These are phyloP conservation scores for Saccostrea glomerata DNA, from an alignment of 1,140 invertebrate species.

Conservation along the genomic window DNA sequence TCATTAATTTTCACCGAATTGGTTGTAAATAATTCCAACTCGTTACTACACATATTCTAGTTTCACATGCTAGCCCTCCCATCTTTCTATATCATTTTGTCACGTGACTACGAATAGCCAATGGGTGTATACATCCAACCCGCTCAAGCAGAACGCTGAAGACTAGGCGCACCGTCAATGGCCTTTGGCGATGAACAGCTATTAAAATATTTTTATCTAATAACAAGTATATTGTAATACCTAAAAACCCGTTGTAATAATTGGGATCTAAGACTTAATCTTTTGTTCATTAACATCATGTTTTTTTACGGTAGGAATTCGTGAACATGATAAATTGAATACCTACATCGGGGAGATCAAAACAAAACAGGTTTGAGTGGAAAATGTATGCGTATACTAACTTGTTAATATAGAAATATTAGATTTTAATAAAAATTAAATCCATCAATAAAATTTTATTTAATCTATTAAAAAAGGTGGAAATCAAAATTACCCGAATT, in stretches of 20 bases:
- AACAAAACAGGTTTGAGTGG: constrained; percentile 10
- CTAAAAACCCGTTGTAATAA: constrained; percentile 49
- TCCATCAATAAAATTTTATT: too few relatives aligned
- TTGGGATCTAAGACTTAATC: background rate
- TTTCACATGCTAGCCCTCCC: constrained; percentile 54
- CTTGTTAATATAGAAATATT: background rate
- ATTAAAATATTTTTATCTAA: constrained; percentile 59
- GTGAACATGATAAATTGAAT: constrained; percentile 3
- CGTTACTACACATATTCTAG: constrained; percentile 55
- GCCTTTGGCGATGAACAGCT: constrained; percentile 43
- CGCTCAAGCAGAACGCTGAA: constrained; percentile 26
- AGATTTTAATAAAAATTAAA: background rate
- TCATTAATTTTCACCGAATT: constrained; percentile 82
- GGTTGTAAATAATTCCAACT: constrained; percentile 79
- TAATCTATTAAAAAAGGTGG: too few relatives aligned
- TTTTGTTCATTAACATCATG: constrained; percentile 23
- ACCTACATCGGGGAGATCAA: background rate
- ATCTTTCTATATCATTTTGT: constrained; percentile 61
- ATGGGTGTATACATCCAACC: constrained; percentile 51
- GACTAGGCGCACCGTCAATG: constrained; percentile 15
- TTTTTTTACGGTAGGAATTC: background rate
- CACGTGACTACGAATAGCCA: constrained; percentile 62
- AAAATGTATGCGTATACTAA: background rate
- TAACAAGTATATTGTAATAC: constrained; percentile 47
- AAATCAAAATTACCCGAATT: too few relatives aligned